These are phyloP conservation scores for Callospermophilus lateralis DNA, from an alignment of 2,113 vertebrate genomes.

Conservation along the genomic window DNA sequence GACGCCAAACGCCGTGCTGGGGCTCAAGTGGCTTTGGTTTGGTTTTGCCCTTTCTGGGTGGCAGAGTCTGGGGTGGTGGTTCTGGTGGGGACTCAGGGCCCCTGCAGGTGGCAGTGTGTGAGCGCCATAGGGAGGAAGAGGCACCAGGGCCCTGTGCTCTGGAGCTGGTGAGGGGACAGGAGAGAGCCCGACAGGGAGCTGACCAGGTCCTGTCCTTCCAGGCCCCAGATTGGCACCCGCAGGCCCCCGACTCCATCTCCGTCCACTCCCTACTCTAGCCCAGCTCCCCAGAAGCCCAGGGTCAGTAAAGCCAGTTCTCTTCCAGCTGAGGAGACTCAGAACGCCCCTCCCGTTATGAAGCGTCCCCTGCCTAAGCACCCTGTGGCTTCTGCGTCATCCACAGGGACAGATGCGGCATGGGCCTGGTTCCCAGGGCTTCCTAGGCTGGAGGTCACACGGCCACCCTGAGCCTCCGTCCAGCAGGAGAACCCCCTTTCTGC, in stretches of 20 bases:
- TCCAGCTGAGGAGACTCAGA: not conserved
- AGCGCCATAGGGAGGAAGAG: too few species aligned
- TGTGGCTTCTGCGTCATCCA: not conserved
- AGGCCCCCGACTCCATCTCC: not conserved
- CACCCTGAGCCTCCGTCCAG: too few species aligned
- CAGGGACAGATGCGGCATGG: too few species aligned
- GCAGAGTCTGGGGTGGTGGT: not conserved
- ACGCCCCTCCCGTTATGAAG: accelerated
- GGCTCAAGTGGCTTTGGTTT: not conserved
- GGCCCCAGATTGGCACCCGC: not conserved
- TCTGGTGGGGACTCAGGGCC: not conserved
- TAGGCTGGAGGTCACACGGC: not conserved
- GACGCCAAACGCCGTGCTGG: too few species aligned
- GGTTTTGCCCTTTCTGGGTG: too few species aligned
- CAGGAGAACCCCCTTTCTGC: not conserved
- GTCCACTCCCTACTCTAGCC: not conserved
- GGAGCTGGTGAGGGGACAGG: not conserved
- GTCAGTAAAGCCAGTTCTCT: not conserved
- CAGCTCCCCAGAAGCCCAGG: not conserved
- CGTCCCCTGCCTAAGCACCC: accelerated
- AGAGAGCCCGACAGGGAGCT: not conserved
- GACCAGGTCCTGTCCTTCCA: not conserved
- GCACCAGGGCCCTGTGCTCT: not conserved
- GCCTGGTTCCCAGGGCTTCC: too few species aligned
- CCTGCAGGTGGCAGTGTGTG: accelerated